Conservation (phyloP, 2,797 vertebrate species). For the Cuniculus paca region DNA sequence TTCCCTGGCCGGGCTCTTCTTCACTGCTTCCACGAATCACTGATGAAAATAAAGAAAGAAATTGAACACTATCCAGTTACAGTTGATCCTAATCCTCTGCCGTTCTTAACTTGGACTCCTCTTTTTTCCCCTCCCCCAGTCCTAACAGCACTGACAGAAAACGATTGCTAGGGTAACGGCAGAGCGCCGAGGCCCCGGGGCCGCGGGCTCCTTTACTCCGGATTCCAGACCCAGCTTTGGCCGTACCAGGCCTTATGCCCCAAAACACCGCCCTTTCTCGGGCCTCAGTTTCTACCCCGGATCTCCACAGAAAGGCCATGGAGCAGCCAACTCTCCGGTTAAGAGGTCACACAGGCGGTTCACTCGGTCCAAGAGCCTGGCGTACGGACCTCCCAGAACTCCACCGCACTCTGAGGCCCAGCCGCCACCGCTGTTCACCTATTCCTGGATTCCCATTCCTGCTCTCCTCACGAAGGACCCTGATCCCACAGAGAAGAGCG, state of each 20-base stretch:
- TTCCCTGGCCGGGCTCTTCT: neutral
- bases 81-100: neutral
- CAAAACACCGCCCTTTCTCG: neutral
- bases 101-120: neutral
- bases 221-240: neutral
- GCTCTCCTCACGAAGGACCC: neutral
- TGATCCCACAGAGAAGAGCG: accelerated
- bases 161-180: neutral
- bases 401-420: neutral
- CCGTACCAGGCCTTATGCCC: neutral
- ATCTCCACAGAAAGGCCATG: neutral
- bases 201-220: neutral
- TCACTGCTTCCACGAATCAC: slow-evolving; percentile 18
- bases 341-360: neutral
- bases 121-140: neutral
- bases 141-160: neutral
- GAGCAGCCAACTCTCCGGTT: neutral
- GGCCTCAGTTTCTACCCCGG: slow-evolving; percentile 36
- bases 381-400: neutral
- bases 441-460: neutral
- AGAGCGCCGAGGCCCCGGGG: neutral
- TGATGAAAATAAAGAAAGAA: slow-evolving; percentile 41
- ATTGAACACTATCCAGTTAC: neutral
- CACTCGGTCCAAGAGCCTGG: neutral
- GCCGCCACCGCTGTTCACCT: neutral